Evolutionary conservation across 2,888 invertebrate species (phyloP).

Genomic region (Apantesis nais): DNA sequence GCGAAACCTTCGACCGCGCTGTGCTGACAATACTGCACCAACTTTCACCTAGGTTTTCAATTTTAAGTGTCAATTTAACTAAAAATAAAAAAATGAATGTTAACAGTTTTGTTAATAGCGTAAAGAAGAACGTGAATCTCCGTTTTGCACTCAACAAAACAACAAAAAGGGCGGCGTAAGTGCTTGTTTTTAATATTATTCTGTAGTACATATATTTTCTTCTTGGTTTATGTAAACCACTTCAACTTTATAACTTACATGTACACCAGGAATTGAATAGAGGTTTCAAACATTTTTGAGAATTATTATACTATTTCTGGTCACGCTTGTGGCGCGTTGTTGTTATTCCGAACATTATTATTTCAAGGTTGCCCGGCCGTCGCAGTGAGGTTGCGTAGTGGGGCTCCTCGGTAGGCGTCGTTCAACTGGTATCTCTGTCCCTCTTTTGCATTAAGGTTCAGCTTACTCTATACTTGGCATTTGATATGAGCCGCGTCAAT

Average conservation of each 20-base stretch:
- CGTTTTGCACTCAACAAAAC: slow-evolving; percentile 17
- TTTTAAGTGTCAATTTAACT: slow-evolving; percentile 58
- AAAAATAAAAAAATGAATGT: slow-evolving; percentile 39
- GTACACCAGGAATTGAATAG: slow-evolving; percentile 59
- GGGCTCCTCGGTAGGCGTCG: slow-evolving; percentile 84
- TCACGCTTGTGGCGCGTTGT: slow-evolving; percentile 85
- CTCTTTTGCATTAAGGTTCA: slow-evolving; percentile 79
- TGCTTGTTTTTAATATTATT: slow-evolving; percentile 10
- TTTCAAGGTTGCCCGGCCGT: slow-evolving; percentile 85
- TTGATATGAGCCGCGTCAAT: slow-evolving; percentile 74
- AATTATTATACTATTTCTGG: slow-evolving; percentile 83
- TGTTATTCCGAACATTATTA: slow-evolving; percentile 86
- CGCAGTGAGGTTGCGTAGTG: slow-evolving; percentile 85
- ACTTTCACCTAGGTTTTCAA: slow-evolving; percentile 74
- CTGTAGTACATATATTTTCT: not conserved
- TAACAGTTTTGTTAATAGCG: slow-evolving; percentile 24
- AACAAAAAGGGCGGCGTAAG: slow-evolving; percentile 21
- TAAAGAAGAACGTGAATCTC: slow-evolving; percentile 21
- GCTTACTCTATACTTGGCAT: slow-evolving; percentile 78
- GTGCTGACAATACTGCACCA: slow-evolving; percentile 70
- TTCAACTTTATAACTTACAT: slow-evolving; percentile 58
- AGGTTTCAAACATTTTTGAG: slow-evolving; percentile 73
- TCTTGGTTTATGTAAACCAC: not conserved
- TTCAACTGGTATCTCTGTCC: slow-evolving; percentile 80
- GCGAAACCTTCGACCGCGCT: slow-evolving; percentile 78